Base-by-base conservation (phyloP, 2,797 vertebrate genomes). In the Threskiornis aethiopicus region DNA sequence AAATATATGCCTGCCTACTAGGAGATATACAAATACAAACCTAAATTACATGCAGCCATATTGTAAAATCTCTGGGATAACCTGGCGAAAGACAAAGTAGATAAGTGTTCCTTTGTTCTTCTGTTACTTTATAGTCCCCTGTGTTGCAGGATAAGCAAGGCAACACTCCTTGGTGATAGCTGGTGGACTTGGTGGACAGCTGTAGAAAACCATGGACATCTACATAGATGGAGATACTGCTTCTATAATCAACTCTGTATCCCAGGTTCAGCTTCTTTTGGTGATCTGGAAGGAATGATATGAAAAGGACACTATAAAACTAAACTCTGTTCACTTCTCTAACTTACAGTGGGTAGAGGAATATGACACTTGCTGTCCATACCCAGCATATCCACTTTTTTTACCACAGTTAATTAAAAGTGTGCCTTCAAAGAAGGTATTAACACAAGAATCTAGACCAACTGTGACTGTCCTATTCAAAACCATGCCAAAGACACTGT, bases 401-500 rank as follows among this genome's bases (percentile, higher is more conserved):
- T 42, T 76, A 42, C 49, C 39, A 28, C 28, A 46, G 37, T 95
- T 89, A 90, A 91, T 79, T 87, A 70, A 84, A 89, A 85, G 5
- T 25, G 3, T 84, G 21, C 61, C 64, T 89, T 94, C 89, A 93
- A 87, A 96, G 78, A 67, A 28, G 5, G 6, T 52, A 66, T 91
- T 95, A 95, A 47, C 67, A 80, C 26, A 75, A 83, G 64, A 91
- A 84, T 84, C 67, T 71, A 44, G 84, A 67, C 65, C 9, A 49
- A 11, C 54, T 52, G 11, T 44, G 29, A 90, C n/a, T 66, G 73
- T 94, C 85, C 61, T 90, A 26, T 67, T 89, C 82, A 81, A 83
- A 95, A 62, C 62, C 67, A 52, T 62, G 33, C 57, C 82, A 93
- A 96, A 96, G 92, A 91, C 92, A 54, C 41, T 46, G 91, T 88